Evolutionary conservation across 1,140 invertebrate species (phyloP), one percentile per base, ranked within the genome.

Genomic region (Coenobita brevimanus): DNA sequence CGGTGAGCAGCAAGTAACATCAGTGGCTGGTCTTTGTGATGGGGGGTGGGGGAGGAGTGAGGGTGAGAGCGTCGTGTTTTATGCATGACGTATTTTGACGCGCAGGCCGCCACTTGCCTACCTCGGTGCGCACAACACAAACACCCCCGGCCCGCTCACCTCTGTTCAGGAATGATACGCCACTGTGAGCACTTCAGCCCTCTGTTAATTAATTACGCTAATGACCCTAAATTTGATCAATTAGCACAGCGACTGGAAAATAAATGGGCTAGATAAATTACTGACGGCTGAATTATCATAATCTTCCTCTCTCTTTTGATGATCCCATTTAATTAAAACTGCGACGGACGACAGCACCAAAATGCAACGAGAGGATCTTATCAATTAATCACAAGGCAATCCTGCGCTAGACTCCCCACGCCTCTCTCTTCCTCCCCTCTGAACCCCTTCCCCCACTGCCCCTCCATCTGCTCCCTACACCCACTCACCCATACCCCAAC

Each of bases 141-240:
- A 76, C 73, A 76, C 24, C 73, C 67, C 46, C 46, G 73, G 73
- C 73, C 27, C 73, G 73, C 33, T 71, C 41, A 30, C 41, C 73
- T 76, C 73, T 46, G 73, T 46, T 46, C 73, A 27, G 27, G 73
- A 76, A 76, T 76, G 46, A 76, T 76, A 76, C 46, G 73, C 73
- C 73, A 38, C 73, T 76, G 41, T 76, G 73, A 76, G 73, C 73
- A 76, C 73, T 76, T 76, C 43, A 76, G 73, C 73, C 73, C 38
- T 46, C 62, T 82, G 60, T 82, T 82, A 67, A 82, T 82, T 82
- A 82, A 82, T 82, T 67, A 82, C 79, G 38, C 69, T 69, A 67
- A 82, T 82, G 79, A 82, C 54, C 54, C 43, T 82, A 57, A 67
- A 82, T 82, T 82, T 82, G 79, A 82, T 82, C 79, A 82, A 67